Percentiles rank a stretch among this genome's conserved stretches.
Conservation (phyloP, 2,113 vertebrate genomes). For the Zosterops borbonicus region DNA sequence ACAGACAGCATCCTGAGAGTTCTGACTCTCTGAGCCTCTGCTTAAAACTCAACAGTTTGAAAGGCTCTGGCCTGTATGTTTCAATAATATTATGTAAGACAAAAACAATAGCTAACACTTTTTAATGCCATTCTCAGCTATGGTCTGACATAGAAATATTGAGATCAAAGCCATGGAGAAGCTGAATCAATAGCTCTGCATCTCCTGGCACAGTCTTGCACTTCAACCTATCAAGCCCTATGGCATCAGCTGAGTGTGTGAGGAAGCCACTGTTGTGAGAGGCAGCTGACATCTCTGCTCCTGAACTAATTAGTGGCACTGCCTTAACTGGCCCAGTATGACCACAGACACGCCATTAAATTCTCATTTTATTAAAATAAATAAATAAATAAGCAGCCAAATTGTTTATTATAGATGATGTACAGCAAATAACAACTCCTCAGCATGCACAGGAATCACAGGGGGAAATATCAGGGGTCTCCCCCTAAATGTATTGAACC, state of each 20-base stretch:
- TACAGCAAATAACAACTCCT: not conserved
- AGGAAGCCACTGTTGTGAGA: not conserved
- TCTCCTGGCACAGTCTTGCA: not conserved
- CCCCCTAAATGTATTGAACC: not conserved
- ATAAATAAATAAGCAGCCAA: not conserved
- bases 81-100: not conserved
- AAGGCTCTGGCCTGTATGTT: not conserved
- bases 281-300: not conserved
- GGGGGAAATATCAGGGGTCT: not conserved
- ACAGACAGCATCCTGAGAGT: not conserved
- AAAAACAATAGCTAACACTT: not conserved
- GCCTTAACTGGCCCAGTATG: not conserved
- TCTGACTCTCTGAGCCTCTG: not conserved
- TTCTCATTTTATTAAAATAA: not conserved
- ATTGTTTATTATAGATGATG: not conserved
- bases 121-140: not conserved
- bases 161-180: not conserved
- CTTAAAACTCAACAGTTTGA: not conserved
- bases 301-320: not conserved
- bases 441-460: not conserved
- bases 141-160: not conserved
- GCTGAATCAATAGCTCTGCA: not conserved
- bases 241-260: not conserved
- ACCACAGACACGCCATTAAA: not conserved
- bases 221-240: not conserved